These are phyloP conservation scores for Craniophora ligustri DNA, from an alignment of 2,888 invertebrate genomes.

Conservation along the genomic window DNA sequence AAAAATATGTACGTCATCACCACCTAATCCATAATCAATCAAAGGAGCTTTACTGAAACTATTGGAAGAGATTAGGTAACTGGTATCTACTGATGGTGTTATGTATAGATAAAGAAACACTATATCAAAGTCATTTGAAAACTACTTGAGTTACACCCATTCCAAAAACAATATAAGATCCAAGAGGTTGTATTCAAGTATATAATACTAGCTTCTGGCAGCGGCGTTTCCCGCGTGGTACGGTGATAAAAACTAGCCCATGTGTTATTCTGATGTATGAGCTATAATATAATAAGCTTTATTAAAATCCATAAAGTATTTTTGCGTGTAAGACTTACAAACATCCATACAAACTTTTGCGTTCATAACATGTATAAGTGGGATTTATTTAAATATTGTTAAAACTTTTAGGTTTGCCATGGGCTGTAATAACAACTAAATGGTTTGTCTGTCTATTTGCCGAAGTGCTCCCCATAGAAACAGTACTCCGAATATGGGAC, in stretches of 20 bases:
- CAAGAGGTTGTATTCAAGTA: too few species aligned
- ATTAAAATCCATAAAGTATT: too few species aligned
- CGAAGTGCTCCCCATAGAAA: conserved; percentile 98
- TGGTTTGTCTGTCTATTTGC: conserved; percentile 98
- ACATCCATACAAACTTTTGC: too few species aligned
- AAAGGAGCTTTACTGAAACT: background rate
- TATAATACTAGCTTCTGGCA: too few species aligned
- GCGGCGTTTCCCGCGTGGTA: too few species aligned
- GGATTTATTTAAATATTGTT: background rate
- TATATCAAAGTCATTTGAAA: background rate
- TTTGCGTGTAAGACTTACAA: too few species aligned
- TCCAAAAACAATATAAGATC: background rate
- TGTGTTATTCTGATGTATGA: too few species aligned
- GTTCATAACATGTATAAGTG: too few species aligned
- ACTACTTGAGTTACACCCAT: background rate
- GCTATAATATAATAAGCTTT: too few species aligned
- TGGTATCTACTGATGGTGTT: background rate
- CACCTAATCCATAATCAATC: background rate
- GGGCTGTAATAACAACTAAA: conserved; percentile 97
- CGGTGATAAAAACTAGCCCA: too few species aligned
- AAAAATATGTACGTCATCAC: too few species aligned
- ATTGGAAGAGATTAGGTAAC: background rate
- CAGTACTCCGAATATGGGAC: conserved; percentile 98
- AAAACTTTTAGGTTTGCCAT: conserved; percentile 90
- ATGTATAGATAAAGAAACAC: background rate